Conservation (phyloP, 2,113 vertebrate species). For the Ictalurus punctatus region DNA sequence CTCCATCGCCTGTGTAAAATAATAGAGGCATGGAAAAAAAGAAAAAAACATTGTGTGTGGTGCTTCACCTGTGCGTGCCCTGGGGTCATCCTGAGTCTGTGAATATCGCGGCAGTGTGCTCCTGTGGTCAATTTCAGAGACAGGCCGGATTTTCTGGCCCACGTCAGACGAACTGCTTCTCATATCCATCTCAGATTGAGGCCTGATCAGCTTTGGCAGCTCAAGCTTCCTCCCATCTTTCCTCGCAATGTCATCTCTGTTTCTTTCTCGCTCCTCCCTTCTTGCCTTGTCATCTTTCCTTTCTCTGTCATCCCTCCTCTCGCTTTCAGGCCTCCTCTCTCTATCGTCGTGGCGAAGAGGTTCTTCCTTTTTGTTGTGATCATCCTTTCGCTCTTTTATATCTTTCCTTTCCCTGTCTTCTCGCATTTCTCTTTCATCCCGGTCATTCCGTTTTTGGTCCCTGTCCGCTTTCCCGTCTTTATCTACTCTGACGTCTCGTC, state of each 20-base stretch:
- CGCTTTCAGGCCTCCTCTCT: slow-evolving; percentile 27
- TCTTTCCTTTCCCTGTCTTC: slow-evolving; percentile 44
- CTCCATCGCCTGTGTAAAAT: neutral
- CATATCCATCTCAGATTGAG: slow-evolving; percentile 64
- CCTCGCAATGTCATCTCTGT: slow-evolving; percentile 10
- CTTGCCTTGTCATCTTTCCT: slow-evolving; percentile 16
- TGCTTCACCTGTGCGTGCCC: slow-evolving; percentile 67
- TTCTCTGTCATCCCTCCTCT: slow-evolving; percentile 33
- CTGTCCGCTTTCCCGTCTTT: slow-evolving; percentile 3
- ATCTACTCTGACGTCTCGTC: neutral
- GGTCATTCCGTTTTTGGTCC: slow-evolving; percentile 29
- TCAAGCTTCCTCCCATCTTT: slow-evolving; percentile 48
- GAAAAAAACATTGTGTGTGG: neutral
- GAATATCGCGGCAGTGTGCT: slow-evolving; percentile 69
- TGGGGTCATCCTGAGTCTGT: slow-evolving; percentile 71
- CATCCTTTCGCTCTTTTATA: slow-evolving; percentile 23
- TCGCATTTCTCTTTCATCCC: slow-evolving; percentile 34
- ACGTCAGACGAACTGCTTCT: slow-evolving; percentile 61
- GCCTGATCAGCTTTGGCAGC: slow-evolving; percentile 49
- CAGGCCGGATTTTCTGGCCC: slow-evolving; percentile 50
- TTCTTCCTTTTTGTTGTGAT: slow-evolving; percentile 24
- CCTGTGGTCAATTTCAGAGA: slow-evolving; percentile 72
- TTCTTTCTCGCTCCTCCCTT: slow-evolving; percentile 25
- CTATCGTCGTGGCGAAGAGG: slow-evolving; percentile 39
- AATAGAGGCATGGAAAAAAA: neutral